Percentiles rank a stretch among this genome's conserved stretches.
Evolutionary conservation across 1,140 invertebrate genomes (phyloP).

Genomic region (Eufriesea mexicana): DNA sequence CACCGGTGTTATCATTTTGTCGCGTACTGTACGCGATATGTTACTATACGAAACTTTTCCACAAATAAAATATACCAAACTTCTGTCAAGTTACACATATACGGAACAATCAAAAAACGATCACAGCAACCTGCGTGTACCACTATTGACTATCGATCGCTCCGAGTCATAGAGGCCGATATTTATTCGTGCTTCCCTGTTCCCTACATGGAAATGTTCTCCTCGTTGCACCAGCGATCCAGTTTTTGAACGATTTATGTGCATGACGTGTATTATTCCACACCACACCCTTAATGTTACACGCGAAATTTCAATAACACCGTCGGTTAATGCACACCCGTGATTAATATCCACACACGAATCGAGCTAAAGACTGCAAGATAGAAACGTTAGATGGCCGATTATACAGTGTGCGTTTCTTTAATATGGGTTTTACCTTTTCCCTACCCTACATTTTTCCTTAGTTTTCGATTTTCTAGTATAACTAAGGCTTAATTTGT

Average conservation of each 20-base stretch:
- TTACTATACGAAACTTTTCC: background rate
- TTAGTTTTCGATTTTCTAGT: conserved; percentile 81
- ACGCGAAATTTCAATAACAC: conserved; percentile 13
- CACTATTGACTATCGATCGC: background rate
- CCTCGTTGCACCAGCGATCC: background rate
- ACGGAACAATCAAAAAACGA: background rate
- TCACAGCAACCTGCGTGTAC: background rate
- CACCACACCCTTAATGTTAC: background rate
- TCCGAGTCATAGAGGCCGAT: background rate
- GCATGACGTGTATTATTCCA: background rate
- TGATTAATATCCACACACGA: conserved; percentile 21
- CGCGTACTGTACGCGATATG: background rate
- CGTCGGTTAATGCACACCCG: conserved; percentile 3
- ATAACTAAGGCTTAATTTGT: conserved; percentile 93
- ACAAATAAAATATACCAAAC: background rate
- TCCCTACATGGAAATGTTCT: conserved; percentile 13
- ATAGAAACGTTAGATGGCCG: conserved; percentile 5
- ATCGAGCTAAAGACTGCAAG: conserved; percentile 16
- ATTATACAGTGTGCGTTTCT: conserved; percentile 19
- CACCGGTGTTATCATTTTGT: no score
- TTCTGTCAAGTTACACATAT: no score
- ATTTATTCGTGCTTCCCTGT: conserved; percentile 8
- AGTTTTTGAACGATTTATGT: background rate
- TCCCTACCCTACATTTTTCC: background rate
- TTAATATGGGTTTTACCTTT: background rate